Conservation (phyloP, 2,113 vertebrate genomes). For the Macrotus californicus region DNA sequence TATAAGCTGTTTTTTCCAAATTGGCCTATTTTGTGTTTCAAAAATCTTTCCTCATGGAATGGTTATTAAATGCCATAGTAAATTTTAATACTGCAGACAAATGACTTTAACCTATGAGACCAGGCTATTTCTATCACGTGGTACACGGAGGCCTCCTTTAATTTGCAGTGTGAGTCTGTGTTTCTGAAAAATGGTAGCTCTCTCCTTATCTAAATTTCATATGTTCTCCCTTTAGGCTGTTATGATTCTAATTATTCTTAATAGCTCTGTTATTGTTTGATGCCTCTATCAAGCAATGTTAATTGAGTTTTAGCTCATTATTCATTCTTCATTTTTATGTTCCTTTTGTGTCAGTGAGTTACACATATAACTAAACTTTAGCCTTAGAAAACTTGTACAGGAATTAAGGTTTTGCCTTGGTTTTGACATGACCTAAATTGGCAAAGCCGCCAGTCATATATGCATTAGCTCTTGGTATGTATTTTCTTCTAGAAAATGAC, state of each 20-base stretch:
- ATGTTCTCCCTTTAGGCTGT: background rate
- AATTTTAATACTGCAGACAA: background rate
- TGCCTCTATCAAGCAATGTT: background rate
- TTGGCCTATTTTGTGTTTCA: background rate
- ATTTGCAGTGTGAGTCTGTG: background rate
- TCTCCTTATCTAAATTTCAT: background rate
- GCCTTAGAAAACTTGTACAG: background rate
- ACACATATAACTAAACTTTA: background rate
- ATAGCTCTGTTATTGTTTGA: background rate
- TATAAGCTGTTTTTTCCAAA: background rate
- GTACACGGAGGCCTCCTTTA: background rate
- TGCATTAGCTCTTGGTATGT: background rate
- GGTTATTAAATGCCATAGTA: background rate
- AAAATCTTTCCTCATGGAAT: background rate
- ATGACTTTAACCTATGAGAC: background rate
- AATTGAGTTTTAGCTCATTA: background rate
- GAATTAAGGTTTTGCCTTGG: background rate
- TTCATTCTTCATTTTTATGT: background rate
- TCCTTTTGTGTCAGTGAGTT: background rate
- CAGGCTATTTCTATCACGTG: background rate
- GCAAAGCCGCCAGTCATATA: background rate
- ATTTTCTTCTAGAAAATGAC: background rate
- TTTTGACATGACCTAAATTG: background rate
- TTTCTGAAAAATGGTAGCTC: background rate
- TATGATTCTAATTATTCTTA: slow-evolving; percentile 33